Conservation (phyloP, 2,888 invertebrate species). For the Gortyna flavago region DNA sequence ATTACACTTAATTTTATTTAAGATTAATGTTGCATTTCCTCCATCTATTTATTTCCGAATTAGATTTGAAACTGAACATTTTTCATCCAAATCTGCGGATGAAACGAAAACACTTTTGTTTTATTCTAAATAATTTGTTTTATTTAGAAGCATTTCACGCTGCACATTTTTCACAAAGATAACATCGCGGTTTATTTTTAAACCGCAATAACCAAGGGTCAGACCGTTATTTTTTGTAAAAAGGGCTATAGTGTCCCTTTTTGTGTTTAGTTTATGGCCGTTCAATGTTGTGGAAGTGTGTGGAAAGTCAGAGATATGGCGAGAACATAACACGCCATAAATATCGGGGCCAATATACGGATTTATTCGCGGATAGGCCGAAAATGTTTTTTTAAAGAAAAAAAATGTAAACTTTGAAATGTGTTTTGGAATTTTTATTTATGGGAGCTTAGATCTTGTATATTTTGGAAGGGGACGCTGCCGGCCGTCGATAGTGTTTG, state of each 20-base stretch:
- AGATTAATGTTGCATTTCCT: conserved; percentile 58
- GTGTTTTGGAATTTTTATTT: conserved; percentile 55
- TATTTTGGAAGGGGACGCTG: conserved; percentile 41
- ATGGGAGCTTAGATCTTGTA: conserved; percentile 42
- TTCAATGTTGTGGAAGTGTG: conserved; percentile 87
- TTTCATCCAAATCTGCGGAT: conserved; percentile 44
- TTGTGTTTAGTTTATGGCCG: conserved; percentile 80
- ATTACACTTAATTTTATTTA: conserved; percentile 58
- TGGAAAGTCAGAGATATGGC: conserved; percentile 83
- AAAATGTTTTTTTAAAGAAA: conserved; percentile 29
- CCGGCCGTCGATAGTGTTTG: conserved; percentile 46
- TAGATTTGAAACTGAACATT: conserved; percentile 46
- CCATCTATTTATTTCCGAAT: conserved; percentile 54
- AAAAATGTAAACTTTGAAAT: conserved; percentile 55
- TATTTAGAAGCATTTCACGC: conserved; percentile 46
- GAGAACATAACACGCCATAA: conserved; percentile 81
- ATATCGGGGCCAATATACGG: conserved; percentile 78
- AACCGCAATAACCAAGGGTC: conserved; percentile 64
- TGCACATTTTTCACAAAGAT: conserved; percentile 59
- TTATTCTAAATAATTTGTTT: conserved; percentile 36
- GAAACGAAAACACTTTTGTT: conserved; percentile 40
- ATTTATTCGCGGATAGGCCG: conserved; percentile 67
- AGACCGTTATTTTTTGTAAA: conserved; percentile 67
- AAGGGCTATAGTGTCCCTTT: conserved; percentile 78
- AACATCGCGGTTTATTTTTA: conserved; percentile 61